phyloP scores from a whole-genome alignment of 2,888 invertebrate genomes.

The Drosophila pseudotalamancana region DNA sequence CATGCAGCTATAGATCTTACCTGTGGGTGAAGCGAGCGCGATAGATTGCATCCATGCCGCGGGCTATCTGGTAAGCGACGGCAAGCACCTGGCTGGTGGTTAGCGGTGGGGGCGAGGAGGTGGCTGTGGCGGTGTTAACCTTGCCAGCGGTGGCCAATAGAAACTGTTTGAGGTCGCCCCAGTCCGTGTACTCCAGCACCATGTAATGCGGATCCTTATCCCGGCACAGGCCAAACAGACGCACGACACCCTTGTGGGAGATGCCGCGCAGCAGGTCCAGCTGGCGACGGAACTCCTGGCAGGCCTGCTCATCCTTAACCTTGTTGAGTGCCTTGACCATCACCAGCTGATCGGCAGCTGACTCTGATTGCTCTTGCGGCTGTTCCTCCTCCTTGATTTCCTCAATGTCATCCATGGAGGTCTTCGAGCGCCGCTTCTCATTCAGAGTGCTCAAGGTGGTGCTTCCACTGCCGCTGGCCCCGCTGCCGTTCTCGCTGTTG shows the following conservation, averaged over 20 bases:
- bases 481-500: constrained; percentile 75
- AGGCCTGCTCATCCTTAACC: constrained; percentile 90
- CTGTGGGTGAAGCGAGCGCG: constrained; percentile 92
- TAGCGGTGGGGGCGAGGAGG: constrained; percentile 86
- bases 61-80: constrained; percentile 90
- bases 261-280: constrained; percentile 93
- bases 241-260: constrained; percentile 92
- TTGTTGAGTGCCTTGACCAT: constrained; percentile 91
- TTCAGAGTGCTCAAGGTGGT: constrained; percentile 72
- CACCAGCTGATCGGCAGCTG: constrained; percentile 83
- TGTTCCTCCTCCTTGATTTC: constrained; percentile 82
- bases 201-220: constrained; percentile 94
- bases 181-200: constrained; percentile 96
- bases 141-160: constrained; percentile 87
- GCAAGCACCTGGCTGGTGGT: constrained; percentile 88
- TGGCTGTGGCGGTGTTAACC: constrained; percentile 78
- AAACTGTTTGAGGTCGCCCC: constrained; percentile 97
- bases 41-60: constrained; percentile 92
- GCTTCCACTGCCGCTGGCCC: constrained; percentile 62
- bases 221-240: constrained; percentile 91
- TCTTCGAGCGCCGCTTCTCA: constrained; percentile 83
- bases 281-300: constrained; percentile 94
- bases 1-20: constrained; percentile 83
- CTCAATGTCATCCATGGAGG: constrained; percentile 84
- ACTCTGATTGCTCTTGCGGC: constrained; percentile 43